phyloP scores from a whole-genome alignment of 2,888 invertebrate genomes.

The Cephus runcator region DNA sequence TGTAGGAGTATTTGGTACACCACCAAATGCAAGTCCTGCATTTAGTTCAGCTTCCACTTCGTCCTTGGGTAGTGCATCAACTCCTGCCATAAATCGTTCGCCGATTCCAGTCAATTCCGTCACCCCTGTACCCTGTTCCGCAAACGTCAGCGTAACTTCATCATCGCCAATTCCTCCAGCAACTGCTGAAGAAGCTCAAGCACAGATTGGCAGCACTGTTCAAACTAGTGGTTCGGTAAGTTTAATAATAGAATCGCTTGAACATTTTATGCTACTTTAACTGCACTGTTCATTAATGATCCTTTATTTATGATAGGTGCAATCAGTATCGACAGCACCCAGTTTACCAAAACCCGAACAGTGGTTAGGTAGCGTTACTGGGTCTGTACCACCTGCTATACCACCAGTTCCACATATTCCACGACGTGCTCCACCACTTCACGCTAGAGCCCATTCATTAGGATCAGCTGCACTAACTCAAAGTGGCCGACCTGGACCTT shows the following conservation, averaged over 20 bases:
- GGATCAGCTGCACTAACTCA: conserved; percentile 65
- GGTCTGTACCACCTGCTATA: conserved; percentile 66
- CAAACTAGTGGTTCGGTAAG: neutral
- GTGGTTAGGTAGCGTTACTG: conserved; percentile 81
- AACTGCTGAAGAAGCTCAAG: conserved; percentile 8
- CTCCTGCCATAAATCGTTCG: conserved; percentile 45
- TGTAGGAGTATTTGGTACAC: conserved; percentile 47
- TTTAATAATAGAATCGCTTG: neutral
- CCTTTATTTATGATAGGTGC: conserved; percentile 49
- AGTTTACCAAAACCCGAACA: conserved; percentile 83
- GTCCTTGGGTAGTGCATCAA: conserved; percentile 49
- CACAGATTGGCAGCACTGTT: neutral
- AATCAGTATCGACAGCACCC: conserved; percentile 56
- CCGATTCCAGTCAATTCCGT: conserved; percentile 46
- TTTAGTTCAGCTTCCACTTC: conserved; percentile 60
- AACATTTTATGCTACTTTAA: neutral
- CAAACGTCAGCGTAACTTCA: conserved; percentile 45
- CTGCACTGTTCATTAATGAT: conserved; percentile 26
- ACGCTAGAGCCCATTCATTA: conserved; percentile 68
- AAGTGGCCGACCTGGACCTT: conserved; percentile 35
- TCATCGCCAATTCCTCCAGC: conserved; percentile 36
- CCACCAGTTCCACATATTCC: conserved; percentile 46
- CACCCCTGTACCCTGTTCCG: conserved; percentile 44
- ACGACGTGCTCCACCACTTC: conserved; percentile 69
- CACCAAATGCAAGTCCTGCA: conserved; percentile 55